phyloP scores from a whole-genome alignment of 2,113 vertebrate species.

The Colistium nudipinnis region DNA sequence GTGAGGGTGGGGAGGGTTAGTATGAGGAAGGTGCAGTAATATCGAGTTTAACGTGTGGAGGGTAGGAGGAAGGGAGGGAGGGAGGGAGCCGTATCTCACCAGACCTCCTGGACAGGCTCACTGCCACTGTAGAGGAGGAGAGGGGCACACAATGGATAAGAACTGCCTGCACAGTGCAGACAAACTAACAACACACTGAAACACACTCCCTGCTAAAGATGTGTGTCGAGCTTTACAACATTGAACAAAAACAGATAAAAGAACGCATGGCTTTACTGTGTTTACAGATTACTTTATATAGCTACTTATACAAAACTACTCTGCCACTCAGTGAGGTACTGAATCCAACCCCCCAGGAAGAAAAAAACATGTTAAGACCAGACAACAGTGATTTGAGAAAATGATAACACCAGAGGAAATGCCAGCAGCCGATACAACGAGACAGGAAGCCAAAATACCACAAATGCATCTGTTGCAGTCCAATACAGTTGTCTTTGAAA shows the following conservation, averaged over 20 bases:
- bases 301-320: too few species aligned
- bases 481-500: too few species aligned
- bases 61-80: conserved; percentile 2
- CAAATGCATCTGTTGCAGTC: neutral
- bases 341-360: conserved; percentile 6
- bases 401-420: conserved; percentile 21
- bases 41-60: conserved; percentile 27
- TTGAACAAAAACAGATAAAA: neutral
- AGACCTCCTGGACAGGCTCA: conserved; percentile 91
- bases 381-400: conserved; percentile 15
- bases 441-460: neutral
- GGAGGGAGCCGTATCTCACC: conserved; percentile 91
- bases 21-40: conserved; percentile 33
- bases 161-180: conserved; percentile 60
- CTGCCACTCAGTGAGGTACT: neutral
- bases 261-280: neutral
- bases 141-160: conserved; percentile 88
- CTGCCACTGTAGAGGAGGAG: conserved; percentile 93
- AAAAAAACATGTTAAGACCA: neutral
- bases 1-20: neutral
- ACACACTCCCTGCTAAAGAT: conserved; percentile 34
- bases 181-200: conserved; percentile 28
- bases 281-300: too few species aligned
- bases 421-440: neutral
- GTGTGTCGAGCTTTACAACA: conserved; percentile 1